A percentile compares a stretch with the other conserved stretches of the same genome.
These are phyloP conservation scores for Craseonycteris thonglongyai DNA, from an alignment of 2,113 vertebrate species.

Conservation along the genomic window DNA sequence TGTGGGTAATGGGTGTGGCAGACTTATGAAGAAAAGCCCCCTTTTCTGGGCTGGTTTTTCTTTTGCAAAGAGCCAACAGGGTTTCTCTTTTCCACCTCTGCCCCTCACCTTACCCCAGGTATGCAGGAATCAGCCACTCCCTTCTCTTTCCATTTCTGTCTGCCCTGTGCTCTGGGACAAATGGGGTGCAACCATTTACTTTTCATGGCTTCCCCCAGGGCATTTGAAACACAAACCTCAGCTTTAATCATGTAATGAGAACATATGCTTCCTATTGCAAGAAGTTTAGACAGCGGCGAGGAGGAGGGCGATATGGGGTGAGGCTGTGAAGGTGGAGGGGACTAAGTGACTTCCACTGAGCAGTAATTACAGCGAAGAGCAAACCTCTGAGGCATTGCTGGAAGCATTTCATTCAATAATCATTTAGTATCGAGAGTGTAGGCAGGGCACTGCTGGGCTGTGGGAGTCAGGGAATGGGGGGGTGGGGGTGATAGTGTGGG, in stretches of 20 bases:
- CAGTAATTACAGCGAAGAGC: background rate
- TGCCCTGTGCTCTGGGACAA: background rate
- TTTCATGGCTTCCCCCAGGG: background rate
- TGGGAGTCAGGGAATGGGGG: too few relatives aligned
- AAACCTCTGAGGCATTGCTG: background rate
- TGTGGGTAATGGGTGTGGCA: background rate
- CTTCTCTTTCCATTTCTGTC: background rate
- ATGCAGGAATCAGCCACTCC: background rate
- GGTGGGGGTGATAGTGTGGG: background rate
- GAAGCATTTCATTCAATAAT: slow-evolving; percentile 5
- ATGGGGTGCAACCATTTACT: background rate
- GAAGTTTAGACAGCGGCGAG: background rate
- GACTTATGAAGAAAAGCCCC: background rate
- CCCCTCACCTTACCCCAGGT: background rate
- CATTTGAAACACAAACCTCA: background rate
- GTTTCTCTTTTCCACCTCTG: background rate
- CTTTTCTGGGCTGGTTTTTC: background rate
- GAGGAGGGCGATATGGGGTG: slow-evolving; percentile 12
- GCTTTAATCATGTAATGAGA: slow-evolving; percentile 20
- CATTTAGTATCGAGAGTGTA: background rate
- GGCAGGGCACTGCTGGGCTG: background rate
- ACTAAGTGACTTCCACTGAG: slow-evolving; percentile 22
- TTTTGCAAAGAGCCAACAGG: background rate
- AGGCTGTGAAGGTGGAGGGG: background rate
- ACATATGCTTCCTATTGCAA: background rate